A percentile compares a stretch with the other conserved stretches of the same genome.
Conservation (phyloP, 2,113 vertebrate species). For the Gallinago undulata region DNA sequence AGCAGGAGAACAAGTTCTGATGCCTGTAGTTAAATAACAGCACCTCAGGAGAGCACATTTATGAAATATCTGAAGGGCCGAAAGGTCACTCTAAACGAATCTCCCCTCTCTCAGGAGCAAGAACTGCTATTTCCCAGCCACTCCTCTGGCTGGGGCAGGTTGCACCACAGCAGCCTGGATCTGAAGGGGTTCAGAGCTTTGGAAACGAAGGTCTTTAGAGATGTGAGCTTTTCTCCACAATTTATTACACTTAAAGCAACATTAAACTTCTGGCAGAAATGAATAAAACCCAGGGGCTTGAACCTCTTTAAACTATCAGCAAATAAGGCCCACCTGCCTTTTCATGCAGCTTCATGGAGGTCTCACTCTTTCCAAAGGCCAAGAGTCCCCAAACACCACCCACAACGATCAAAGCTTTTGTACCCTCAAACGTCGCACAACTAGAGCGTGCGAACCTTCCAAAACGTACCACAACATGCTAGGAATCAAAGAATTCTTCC, state of each 20-base stretch:
- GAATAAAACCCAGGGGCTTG: background rate
- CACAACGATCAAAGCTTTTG: background rate
- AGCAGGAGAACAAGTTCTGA: conserved; percentile 27
- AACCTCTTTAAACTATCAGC: background rate
- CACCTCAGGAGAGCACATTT: conserved; percentile 30
- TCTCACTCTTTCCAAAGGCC: background rate
- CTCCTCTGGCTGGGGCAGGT: background rate
- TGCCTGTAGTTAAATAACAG: conserved; percentile 35
- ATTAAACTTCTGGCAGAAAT: background rate
- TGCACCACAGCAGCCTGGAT: fast-evolving
- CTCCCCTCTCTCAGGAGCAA: background rate
- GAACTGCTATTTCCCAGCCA: background rate
- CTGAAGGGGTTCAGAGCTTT: background rate
- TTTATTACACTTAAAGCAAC: background rate
- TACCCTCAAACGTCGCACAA: background rate
- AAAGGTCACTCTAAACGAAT: background rate
- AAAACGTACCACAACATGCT: background rate
- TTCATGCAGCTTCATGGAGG: background rate
- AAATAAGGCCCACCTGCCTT: fast-evolving
- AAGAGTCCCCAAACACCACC: background rate
- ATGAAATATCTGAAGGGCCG: conserved; percentile 42
- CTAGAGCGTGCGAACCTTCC: background rate
- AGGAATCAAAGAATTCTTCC: background rate
- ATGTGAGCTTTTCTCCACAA: background rate
- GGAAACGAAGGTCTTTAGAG: background rate